Conservation (phyloP, 2,888 invertebrate species). For the Argyresthia goedartella region DNA sequence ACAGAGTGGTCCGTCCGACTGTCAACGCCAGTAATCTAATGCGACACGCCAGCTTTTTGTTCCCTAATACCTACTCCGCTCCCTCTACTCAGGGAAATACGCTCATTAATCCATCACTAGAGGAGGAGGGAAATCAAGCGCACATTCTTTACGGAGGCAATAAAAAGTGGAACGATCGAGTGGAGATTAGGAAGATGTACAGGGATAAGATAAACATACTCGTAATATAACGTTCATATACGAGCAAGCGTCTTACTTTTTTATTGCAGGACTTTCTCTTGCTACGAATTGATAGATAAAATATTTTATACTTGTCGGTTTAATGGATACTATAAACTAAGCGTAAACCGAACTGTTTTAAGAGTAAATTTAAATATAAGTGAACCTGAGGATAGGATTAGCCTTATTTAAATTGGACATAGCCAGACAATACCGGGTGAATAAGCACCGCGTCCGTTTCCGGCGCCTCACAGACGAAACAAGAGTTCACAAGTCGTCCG, state of each 20-base stretch:
- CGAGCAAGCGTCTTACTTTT: not conserved
- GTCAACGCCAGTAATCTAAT: constrained; percentile 67
- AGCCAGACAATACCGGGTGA: constrained; percentile 47
- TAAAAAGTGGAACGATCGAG: constrained; percentile 23
- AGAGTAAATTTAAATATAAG: not conserved
- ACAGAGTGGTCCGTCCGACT: constrained; percentile 55
- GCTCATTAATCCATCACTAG: constrained; percentile 48
- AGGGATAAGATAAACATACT: not conserved
- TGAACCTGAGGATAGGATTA: not conserved
- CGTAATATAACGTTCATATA: not conserved
- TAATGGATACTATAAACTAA: not conserved
- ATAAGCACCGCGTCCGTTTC: constrained; percentile 44
- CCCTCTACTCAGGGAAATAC: constrained; percentile 28
- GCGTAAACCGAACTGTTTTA: not conserved
- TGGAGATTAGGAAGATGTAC: not conserved
- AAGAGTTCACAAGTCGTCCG: constrained; percentile 42
- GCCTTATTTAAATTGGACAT: constrained; percentile 27
- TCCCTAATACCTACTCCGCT: constrained; percentile 38
- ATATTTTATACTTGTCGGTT: not conserved
- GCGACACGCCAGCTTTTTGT: constrained; percentile 67
- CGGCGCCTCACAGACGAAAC: constrained; percentile 45
- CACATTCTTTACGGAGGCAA: constrained; percentile 23
- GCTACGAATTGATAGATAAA: not conserved
- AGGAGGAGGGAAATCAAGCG: constrained; percentile 35
- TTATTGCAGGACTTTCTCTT: no score